Base-by-base conservation (phyloP, 92 coral and sea anemone genomes). In the Blastomussa wellsi region DNA sequence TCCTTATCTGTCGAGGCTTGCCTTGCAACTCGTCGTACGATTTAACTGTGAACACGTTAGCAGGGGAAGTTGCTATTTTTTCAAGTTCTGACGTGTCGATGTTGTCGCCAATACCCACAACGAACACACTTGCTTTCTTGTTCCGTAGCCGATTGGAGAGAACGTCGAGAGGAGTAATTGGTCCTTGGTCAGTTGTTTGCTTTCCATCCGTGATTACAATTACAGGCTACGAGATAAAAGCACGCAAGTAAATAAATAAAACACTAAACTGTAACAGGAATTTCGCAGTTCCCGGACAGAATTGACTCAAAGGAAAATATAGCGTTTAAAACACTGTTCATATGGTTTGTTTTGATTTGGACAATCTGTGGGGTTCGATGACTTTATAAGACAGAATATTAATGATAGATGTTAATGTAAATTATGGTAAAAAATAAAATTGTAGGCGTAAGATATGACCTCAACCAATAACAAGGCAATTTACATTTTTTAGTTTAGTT, bases 151-250 rank as follows among this genome's bases (percentile, higher is more conserved):
- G 60, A 17, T 66, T 35, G 33, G 94, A 81, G 47, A 87, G 87
- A 32, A 32, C 70, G 9, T 44, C 77, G 41, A 91, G 91, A 5
- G 86, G 80, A 16, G 93, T 84, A 26, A 64, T 88, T 2, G 52
- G 51, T 22, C 91, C 93, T 72, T 53, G 74, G 77, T 84, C 89
- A 24, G 24, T 81, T 13, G 89, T 91, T 39, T 91, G 94, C 59
- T 62, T 64, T 51, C 94, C 94, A 49, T 86, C 89, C n/a, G 94
- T 88, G 67, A 91, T 71, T 17, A 91, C 82, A 19, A 91, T 60
- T 1, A 83, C 38, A 67, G 39, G 72, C 19, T 29, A 67, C 7
- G 6, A 67, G 4, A 28, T 5, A 29, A 16, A 37, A 39, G 44
- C 3, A 7, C 33, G 7, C 3, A 36, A 32, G 36, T 44, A 9